Evolutionary conservation across 2,113 vertebrate genomes (phyloP), one percentile per base, ranked within the genome.

Genomic region (Miniopterus natalensis): DNA sequence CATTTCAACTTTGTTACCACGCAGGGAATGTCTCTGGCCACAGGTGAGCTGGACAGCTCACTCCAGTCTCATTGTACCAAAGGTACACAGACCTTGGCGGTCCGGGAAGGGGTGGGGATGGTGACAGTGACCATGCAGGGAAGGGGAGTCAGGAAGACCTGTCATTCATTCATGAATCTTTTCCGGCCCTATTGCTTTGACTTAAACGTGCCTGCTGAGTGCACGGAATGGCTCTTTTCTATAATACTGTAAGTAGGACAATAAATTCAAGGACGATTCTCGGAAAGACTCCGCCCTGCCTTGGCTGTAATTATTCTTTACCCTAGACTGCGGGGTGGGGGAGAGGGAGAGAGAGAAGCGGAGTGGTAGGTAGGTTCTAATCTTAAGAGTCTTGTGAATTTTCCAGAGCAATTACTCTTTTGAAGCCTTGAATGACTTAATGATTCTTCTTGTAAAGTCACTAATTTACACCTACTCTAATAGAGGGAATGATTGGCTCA

Each of bases 391-490:
- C 2, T 42, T 95, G 29, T 91, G 93, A 74, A 25, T 93, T 96
- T 92, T 74, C 63, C 61, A 84, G 85, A 68, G 14, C 81, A 78
- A 91, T 79, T 47, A 70, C 55, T 93, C 79, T 74, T 94, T 7
- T 61, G 85, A 95, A 65, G 74, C 31, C 27, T 92, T 1, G 1
- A 65, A 68, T 66, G 65, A 27, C 42, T 91, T 68, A 73, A 0
- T 68, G 51, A n/a, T 94, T 71, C 63, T 84, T 86, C 94, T 80
- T 95, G 57, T 88, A 55, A 77, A 94, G 73, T 96, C 47, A 66
- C 47, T 96, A 57, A 84, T 86, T 93, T 89, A 83, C 5, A 92
- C 29, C 17, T 91, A 59, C 6, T 47, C 13, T 59, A 89, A 95
- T 27, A 86, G 40, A 91, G 31, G n/a, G 23, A 59, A 80, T 79